Percentiles rank a stretch among this genome's conserved stretches.
Evolutionary conservation across 2,888 invertebrate species (phyloP).

Genomic region (Idaea aversata): DNA sequence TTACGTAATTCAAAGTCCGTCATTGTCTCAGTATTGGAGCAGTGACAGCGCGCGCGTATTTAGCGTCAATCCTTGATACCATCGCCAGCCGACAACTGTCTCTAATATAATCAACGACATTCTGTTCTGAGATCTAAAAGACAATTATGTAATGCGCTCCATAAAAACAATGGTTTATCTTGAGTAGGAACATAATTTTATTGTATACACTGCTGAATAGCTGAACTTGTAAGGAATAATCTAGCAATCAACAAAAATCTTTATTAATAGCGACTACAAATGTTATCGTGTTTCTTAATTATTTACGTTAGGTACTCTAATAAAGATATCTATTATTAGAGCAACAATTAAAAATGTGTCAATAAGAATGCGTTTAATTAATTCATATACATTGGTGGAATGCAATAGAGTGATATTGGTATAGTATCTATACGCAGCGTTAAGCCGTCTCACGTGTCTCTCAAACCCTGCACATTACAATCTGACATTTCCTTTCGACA

Average conservation of each 20-base stretch:
- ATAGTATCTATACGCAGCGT: conserved; percentile 57
- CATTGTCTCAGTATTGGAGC: conserved; percentile 76
- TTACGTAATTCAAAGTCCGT: conserved; percentile 67
- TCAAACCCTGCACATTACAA: conserved; percentile 72
- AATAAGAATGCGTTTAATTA: not conserved
- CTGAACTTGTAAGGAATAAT: not conserved
- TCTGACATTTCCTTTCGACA: conserved; percentile 81
- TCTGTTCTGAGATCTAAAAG: conserved; percentile 51
- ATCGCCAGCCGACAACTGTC: conserved; percentile 57
- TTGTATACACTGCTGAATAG: too few relatives aligned
- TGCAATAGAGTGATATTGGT: conserved; percentile 45
- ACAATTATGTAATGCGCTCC: conserved; percentile 54
- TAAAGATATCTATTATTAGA: not conserved
- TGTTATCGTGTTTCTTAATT: not conserved
- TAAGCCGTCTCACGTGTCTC: conserved; percentile 67
- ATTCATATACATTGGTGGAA: conserved; percentile 26
- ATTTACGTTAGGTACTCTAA: too few relatives aligned
- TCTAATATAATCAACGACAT: conserved; percentile 56
- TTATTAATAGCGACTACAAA: not conserved
- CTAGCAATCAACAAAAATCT: not conserved
- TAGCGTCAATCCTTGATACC: conserved; percentile 77
- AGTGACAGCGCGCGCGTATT: conserved; percentile 74
- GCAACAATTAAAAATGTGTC: not conserved
- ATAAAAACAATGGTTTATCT: conserved; percentile 8
- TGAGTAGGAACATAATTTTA: not conserved